Evolutionary conservation across 2,888 invertebrate species (phyloP).

Genomic region (Drosophila siamana): DNA sequence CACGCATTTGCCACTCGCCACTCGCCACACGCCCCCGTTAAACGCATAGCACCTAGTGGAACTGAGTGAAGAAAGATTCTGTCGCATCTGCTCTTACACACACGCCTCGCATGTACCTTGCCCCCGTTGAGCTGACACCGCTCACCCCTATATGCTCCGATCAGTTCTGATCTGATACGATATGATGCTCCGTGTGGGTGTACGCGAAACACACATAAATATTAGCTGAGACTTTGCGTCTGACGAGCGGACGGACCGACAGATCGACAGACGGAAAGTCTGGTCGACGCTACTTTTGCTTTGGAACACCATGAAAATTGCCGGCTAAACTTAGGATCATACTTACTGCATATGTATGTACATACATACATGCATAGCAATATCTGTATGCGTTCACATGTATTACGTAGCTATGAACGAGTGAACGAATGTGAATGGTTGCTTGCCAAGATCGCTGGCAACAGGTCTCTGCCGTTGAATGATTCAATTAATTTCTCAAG

Average conservation of each 20-base stretch:
- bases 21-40: slow-evolving; percentile 31
- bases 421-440: slow-evolving; percentile 55
- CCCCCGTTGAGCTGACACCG: background rate
- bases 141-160: slow-evolving; percentile 19
- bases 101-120: background rate
- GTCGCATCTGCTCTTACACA: slow-evolving; percentile 44
- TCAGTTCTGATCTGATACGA: slow-evolving; percentile 5
- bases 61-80: slow-evolving; percentile 54
- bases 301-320: slow-evolving; percentile 50
- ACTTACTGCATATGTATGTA: slow-evolving; percentile 15
- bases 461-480: slow-evolving; percentile 78
- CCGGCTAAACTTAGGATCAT: slow-evolving; percentile 27
- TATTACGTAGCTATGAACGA: slow-evolving; percentile 21
- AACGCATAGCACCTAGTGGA: slow-evolving; percentile 56
- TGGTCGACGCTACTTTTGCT: slow-evolving; percentile 7
- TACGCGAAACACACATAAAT: slow-evolving; percentile 15
- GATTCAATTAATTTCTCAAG: slow-evolving; percentile 82
- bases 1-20: slow-evolving; percentile 21
- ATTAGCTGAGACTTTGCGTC: slow-evolving; percentile 14
- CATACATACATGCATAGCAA: background rate
- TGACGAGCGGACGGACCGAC: slow-evolving; percentile 1
- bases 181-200: slow-evolving; percentile 14
- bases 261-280: slow-evolving; percentile 5
- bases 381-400: background rate
- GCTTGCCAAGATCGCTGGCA: slow-evolving; percentile 72